Evolutionary conservation across 2,888 invertebrate species (phyloP), one percentile per base, ranked within the genome.

Genomic region (Ormyrus rosae): DNA sequence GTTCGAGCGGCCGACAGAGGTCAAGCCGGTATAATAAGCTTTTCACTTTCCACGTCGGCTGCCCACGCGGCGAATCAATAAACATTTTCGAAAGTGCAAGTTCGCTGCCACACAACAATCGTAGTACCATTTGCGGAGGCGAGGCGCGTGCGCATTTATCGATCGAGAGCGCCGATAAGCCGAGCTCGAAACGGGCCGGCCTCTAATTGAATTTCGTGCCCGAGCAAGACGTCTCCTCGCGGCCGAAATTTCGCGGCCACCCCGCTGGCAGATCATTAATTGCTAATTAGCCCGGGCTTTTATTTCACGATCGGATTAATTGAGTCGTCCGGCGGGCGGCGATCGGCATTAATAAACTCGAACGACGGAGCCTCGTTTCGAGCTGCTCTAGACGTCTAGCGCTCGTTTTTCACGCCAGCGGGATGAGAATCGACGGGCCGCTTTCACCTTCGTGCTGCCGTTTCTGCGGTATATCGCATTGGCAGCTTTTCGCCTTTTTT

Each of bases 41-140:
- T 77, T 63, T 70, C 70, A 70, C 77, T 77, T 69, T 69, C 50
- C 63, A 53, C 60, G 48, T 9, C 53, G 7, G 64, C 10, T 51
- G 51, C 6, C n/a, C 60, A 56, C 34, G 48, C 34, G 63, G 53
- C 10, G 48, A 55, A 63, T 63, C 61, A 55, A 69, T 63, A 46
- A 13, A 53, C 75, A 5, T 45, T 61, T 65, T 70, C 77, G 56
- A 71, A 50, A 58, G 58, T 13, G 34, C 34, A 34, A 34, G 34
- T n/a, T 60, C 34, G 8, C 0, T 11, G 50, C 50, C 45, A 19
- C 45, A 19, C 58, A 4, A 34, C 34, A 34, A 34, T 34, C 34
- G 34, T 50, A 13, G 10, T 48, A 53, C 13, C 13, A 63, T 34
- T 11, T 10, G 46, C 9, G 9, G 63, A 11, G 10, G 63, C 46